Percentiles rank a stretch among this genome's conserved stretches.
Evolutionary conservation across 2,888 invertebrate species (phyloP).

Genomic region (Melipona bicolor): DNA sequence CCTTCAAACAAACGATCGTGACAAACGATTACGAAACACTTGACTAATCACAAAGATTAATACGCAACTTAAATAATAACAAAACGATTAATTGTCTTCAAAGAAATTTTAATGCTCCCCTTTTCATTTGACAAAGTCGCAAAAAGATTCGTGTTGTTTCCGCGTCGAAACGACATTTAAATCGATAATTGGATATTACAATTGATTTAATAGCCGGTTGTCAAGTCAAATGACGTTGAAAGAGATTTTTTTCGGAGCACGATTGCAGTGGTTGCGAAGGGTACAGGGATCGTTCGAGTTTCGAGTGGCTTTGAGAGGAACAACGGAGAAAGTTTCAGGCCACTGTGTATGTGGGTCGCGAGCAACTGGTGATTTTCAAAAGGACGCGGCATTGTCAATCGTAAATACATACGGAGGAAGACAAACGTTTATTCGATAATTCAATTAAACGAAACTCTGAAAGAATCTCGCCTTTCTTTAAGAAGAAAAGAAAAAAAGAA

Average conservation of each 20-base stretch:
- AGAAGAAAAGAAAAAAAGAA: neutral
- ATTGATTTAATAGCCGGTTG: neutral
- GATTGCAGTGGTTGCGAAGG: neutral
- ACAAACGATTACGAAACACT: neutral
- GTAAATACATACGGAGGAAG: neutral
- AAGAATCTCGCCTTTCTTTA: too few species aligned
- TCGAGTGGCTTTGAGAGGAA: conserved; percentile 27
- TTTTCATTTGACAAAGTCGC: too few species aligned
- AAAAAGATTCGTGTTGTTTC: neutral
- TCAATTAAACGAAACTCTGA: neutral
- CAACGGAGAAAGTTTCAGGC: conserved; percentile 25
- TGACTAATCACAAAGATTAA: neutral
- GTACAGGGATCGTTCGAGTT: conserved; percentile 30
- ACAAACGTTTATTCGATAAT: neutral
- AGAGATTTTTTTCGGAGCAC: conserved; percentile 12
- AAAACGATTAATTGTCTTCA: neutral
- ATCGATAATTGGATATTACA: neutral
- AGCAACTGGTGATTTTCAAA: conserved; percentile 34
- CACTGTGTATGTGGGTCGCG: conserved; percentile 31
- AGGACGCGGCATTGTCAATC: neutral
- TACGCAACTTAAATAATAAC: neutral
- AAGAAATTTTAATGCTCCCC: neutral
- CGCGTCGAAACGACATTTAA: too few species aligned
- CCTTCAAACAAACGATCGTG: neutral
- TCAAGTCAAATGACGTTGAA: neutral